Evolutionary conservation across 2,797 vertebrate genomes (phyloP), one percentile per base, ranked within the genome.

Genomic region (Coregonus ussuriensis): DNA sequence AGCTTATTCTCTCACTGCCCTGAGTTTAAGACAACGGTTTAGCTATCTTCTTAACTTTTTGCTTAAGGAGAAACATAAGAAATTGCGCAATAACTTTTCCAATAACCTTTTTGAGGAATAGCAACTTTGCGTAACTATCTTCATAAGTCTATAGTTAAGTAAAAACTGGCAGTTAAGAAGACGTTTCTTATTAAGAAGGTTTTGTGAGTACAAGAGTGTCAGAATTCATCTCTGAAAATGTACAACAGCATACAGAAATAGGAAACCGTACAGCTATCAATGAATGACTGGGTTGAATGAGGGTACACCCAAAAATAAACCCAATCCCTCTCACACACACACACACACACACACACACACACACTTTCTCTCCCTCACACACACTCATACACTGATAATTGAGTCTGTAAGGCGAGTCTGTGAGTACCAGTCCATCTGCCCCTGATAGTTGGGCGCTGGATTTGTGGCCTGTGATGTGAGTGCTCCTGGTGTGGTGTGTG

Each of bases 351-450:
- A 68, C 29, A 72, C 29, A 68, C 29, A 41, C 74, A 68, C 29
- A 72, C 47, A 72, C 71, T 53, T 13, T 9, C 11, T 3, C 15
- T 7, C 33, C 3, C 68, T 37, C 29, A 37, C 33, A 71, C 68
- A 71, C 37, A 77, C 77, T 54, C 37, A 62, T 29, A 51, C 35
- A 47, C 74, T 65, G 76, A 68, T 87, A 88, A 86, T 87, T 88
- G 79, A 77, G 80, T 80, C 33, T 47, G 67, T 37, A 47, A n/a
- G 35, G 33, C 16, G 16, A n/a, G 25, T 31, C 5, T 54, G 7
- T 15, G 56, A 21, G 56, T 62, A 11, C 18, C 56, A 59, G 47
- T 52, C 47, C 70, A 72, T 54, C 51, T 72, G 71, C 51, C 25
- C 37, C 13, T 52, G 51, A 13, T 52, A 54, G 71, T 37, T 29